These are phyloP conservation scores for Cromileptes altivelis DNA, from an alignment of 2,113 vertebrate genomes.

Conservation along the genomic window DNA sequence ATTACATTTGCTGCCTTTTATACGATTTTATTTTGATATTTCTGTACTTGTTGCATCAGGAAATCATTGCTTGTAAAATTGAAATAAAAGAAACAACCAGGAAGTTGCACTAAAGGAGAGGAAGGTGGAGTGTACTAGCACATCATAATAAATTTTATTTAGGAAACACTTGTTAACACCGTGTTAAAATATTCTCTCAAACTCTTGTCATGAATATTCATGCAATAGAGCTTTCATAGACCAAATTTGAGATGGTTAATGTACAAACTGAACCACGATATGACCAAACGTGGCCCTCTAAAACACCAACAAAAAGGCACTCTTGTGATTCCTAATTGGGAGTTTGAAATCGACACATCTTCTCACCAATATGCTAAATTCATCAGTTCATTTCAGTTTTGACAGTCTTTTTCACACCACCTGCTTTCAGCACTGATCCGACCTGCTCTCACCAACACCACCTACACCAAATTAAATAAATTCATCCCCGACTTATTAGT, in stretches of 20 bases:
- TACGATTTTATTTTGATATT: background rate
- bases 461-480: conserved; percentile 32
- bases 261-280: background rate
- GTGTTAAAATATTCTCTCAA: conserved; percentile 30
- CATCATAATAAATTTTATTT: conserved; percentile 27
- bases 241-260: background rate
- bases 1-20: background rate
- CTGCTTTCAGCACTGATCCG: conserved; percentile 24
- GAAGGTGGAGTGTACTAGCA: background rate
- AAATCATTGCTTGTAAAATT: background rate
- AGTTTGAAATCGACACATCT: background rate
- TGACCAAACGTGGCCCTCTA: too few relatives aligned
- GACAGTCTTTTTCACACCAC: conserved; percentile 1
- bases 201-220: background rate
- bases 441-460: conserved; percentile 14
- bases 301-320: background rate
- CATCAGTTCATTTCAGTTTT: background rate
- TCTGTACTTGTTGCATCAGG: background rate
- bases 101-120: background rate
- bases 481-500: conserved; percentile 50
- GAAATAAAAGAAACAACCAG: background rate
- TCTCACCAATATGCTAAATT: conserved; percentile 2
- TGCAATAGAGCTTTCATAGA: background rate
- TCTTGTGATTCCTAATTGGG: background rate
- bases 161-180: conserved; percentile 25